These are phyloP conservation scores for Xestia ashworthii DNA, from an alignment of 2,888 invertebrate genomes.

Conservation along the genomic window DNA sequence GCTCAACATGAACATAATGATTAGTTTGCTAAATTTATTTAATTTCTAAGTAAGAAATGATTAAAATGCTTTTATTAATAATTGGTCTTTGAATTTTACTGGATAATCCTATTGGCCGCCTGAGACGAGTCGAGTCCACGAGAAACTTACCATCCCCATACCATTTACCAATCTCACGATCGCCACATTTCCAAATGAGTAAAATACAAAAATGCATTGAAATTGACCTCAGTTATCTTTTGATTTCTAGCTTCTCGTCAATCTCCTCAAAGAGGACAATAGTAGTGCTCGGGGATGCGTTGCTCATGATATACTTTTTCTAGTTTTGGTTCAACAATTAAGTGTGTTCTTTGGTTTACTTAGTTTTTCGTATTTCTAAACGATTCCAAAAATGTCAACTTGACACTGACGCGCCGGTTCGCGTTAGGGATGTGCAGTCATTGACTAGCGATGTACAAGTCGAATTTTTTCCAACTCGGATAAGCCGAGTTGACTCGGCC, in stretches of 20 bases:
- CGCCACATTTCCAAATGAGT: neutral
- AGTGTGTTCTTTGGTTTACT: neutral
- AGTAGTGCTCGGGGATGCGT: too few species aligned
- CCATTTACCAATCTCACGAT: neutral
- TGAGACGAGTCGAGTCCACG: neutral
- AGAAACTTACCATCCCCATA: neutral
- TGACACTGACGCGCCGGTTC: neutral
- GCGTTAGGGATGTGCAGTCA: neutral
- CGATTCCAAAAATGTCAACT: conserved; percentile 18
- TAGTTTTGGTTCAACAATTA: too few species aligned
- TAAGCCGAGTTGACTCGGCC: too few species aligned
- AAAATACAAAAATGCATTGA: too few species aligned
- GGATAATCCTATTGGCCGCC: neutral
- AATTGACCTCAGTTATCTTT: too few species aligned
- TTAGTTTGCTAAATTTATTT: conserved; percentile 74
- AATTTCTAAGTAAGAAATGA: conserved; percentile 48
- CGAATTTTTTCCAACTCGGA: neutral
- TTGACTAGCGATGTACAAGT: too few species aligned
- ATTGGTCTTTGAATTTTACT: conserved; percentile 14
- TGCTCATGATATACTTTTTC: too few species aligned
- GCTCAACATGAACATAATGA: conserved; percentile 95
- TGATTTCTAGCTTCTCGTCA: too few species aligned
- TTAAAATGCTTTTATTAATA: conserved; percentile 35
- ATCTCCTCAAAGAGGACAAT: too few species aligned
- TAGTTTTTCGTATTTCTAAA: conserved; percentile 23